Percentiles rank a stretch among this genome's conserved stretches.
phyloP scores from a whole-genome alignment of 2,113 vertebrate species.

The Chaetodon trifascialis region DNA sequence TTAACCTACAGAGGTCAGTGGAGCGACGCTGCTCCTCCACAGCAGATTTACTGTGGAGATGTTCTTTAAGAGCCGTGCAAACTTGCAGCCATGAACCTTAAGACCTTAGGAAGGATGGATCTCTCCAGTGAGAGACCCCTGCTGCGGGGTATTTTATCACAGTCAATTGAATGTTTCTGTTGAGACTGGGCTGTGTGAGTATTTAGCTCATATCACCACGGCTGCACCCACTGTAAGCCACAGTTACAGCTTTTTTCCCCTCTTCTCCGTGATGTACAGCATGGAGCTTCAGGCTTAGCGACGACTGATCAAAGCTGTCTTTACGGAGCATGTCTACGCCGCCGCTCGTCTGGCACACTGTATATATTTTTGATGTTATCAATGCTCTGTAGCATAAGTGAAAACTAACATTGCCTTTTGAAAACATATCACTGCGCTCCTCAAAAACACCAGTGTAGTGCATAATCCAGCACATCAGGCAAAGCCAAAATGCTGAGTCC shows the following conservation, averaged over 20 bases:
- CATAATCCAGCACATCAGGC: slow-evolving; percentile 64
- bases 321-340: slow-evolving; percentile 1
- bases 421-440: slow-evolving; percentile 45
- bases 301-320: slow-evolving; percentile 13
- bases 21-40: slow-evolving; percentile 19
- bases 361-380: neutral
- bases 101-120: slow-evolving; percentile 44
- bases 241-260: neutral
- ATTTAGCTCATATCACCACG: slow-evolving; percentile 42
- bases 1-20: slow-evolving; percentile 2
- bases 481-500: slow-evolving; percentile 73
- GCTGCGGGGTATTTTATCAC: slow-evolving; percentile 52
- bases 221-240: slow-evolving; percentile 19
- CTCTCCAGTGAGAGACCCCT: slow-evolving; percentile 26
- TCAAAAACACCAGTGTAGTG: slow-evolving; percentile 43
- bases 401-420: slow-evolving; percentile 47
- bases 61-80: slow-evolving; percentile 26
- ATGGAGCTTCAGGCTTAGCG: neutral
- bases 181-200: slow-evolving; percentile 27
- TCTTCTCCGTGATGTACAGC: slow-evolving; percentile 1
- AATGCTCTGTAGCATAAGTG: slow-evolving; percentile 8
- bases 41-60: slow-evolving; percentile 44
- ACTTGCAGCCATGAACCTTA: slow-evolving; percentile 40
- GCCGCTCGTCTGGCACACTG: neutral
- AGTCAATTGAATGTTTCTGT: slow-evolving; percentile 43